A percentile compares a stretch with the other conserved stretches of the same genome.
These are phyloP conservation scores for Orussus abietinus DNA, from an alignment of 1,140 invertebrate species.

Conservation along the genomic window DNA sequence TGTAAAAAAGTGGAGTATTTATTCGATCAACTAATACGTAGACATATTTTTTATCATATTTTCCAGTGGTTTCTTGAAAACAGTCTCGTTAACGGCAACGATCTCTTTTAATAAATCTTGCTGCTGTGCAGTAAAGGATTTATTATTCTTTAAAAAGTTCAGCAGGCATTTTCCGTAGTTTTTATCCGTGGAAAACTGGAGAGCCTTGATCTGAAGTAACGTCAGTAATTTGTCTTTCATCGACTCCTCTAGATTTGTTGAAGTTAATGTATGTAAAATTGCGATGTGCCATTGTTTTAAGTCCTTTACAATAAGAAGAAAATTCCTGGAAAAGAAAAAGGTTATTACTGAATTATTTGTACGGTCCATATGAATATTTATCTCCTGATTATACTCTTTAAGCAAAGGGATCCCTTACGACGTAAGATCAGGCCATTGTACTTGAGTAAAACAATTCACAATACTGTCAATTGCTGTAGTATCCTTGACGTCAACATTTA, in stretches of 20 bases:
- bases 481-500: constrained; percentile 31
- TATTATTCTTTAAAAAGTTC: constrained; percentile 28
- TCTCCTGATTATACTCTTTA: not conserved
- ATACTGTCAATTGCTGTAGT: constrained; percentile 21
- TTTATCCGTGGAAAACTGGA: constrained; percentile 28
- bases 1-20: too few relatives aligned
- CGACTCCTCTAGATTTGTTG: constrained; percentile 18
- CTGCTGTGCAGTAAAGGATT: constrained; percentile 23
- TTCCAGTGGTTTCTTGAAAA: constrained; percentile 30
- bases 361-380: too few relatives aligned
- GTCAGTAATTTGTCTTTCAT: constrained; percentile 23
- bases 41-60: too few relatives aligned
- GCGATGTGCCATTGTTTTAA: constrained; percentile 33
- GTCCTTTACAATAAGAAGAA: constrained; percentile 21
- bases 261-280: constrained; percentile 24
- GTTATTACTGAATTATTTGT: constrained; percentile 6
- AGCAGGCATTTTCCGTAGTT: constrained; percentile 31
- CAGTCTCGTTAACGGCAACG: constrained; percentile 24
- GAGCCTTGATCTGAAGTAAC: constrained; percentile 24
- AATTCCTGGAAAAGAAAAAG: constrained; percentile 26
- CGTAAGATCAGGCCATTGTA: constrained; percentile 19
- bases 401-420: constrained; percentile 20
- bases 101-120: constrained; percentile 26
- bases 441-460: constrained; percentile 17
- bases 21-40: too few relatives aligned